Conservation (phyloP, 2,888 invertebrate species). For the Catotricha subobsoleta region DNA sequence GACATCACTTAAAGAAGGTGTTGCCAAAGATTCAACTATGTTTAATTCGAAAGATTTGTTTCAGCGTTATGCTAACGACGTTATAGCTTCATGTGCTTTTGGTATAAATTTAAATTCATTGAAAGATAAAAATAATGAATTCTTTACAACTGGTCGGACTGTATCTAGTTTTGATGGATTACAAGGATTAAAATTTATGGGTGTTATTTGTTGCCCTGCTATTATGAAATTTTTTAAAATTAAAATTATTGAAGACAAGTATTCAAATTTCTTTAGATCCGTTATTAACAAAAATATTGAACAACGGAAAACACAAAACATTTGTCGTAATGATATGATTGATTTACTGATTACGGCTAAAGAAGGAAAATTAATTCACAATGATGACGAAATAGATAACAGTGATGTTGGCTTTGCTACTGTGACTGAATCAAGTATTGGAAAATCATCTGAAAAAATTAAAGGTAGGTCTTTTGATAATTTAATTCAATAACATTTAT, state of each 20-base stretch:
- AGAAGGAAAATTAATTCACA: slow-evolving; percentile 19
- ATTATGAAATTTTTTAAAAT: slow-evolving; percentile 11
- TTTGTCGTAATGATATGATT: not conserved
- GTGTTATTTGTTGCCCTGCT: slow-evolving; percentile 11
- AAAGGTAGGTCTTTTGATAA: not conserved
- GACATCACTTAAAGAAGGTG: slow-evolving; percentile 31
- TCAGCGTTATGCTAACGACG: slow-evolving; percentile 13
- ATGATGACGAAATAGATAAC: not conserved
- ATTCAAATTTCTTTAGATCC: not conserved
- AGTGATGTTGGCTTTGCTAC: slow-evolving; percentile 19
- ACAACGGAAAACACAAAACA: not conserved
- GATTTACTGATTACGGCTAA: slow-evolving; percentile 30
- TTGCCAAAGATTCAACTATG: slow-evolving; percentile 17
- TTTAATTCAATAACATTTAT: not conserved
- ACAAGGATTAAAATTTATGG: slow-evolving; percentile 10
- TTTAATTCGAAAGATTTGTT: slow-evolving; percentile 8
- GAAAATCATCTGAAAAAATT: slow-evolving; percentile 10
- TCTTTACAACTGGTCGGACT: slow-evolving; percentile 29
- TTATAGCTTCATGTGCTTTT: slow-evolving; percentile 31
- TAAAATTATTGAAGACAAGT: slow-evolving; percentile 8
- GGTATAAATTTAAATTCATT: slow-evolving; percentile 34
- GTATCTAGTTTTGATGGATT: slow-evolving; percentile 20
- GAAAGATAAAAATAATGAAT: slow-evolving; percentile 28
- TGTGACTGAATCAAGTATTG: slow-evolving; percentile 28
- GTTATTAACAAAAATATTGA: slow-evolving; percentile 1